Evolutionary conservation across 2,113 vertebrate genomes (phyloP).

Genomic region (Boleophthalmus pectinirostris): DNA sequence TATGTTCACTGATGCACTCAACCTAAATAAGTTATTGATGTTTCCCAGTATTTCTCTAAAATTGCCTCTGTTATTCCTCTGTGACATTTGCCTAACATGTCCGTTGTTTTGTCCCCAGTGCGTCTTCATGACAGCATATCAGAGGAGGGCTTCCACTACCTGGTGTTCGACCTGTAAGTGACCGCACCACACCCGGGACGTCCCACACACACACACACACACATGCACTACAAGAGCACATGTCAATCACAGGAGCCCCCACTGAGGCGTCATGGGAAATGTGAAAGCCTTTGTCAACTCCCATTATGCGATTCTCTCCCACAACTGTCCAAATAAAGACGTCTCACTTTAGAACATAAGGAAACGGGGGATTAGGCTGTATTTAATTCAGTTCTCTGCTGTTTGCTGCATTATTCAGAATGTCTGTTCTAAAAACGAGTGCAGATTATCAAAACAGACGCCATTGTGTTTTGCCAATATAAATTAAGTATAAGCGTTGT

Average conservation of each 20-base stretch:
- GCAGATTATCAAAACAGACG: no score
- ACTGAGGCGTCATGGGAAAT: constrained; percentile 1
- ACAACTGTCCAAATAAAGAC: background rate
- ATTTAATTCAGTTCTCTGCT: background rate
- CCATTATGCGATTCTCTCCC: background rate
- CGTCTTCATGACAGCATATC: constrained; percentile 73
- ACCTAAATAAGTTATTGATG: no score
- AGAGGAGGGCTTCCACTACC: constrained; percentile 73
- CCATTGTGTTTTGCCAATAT: no score
- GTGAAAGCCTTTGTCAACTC: background rate
- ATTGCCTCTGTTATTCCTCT: background rate
- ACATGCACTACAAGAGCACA: background rate
- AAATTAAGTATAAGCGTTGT: no score
- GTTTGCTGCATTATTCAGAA: no score
- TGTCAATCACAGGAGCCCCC: background rate
- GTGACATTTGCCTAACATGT: background rate
- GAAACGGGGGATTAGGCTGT: background rate
- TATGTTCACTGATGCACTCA: background rate
- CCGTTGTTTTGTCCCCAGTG: constrained; percentile 42
- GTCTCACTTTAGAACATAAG: background rate
- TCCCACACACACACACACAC: background rate
- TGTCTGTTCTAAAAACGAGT: no score
- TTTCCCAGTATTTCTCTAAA: background rate
- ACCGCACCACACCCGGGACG: background rate
- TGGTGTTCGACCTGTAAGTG: constrained; percentile 73